phyloP scores from a whole-genome alignment of 2,797 vertebrate genomes.

The Acanthurus lineatus region DNA sequence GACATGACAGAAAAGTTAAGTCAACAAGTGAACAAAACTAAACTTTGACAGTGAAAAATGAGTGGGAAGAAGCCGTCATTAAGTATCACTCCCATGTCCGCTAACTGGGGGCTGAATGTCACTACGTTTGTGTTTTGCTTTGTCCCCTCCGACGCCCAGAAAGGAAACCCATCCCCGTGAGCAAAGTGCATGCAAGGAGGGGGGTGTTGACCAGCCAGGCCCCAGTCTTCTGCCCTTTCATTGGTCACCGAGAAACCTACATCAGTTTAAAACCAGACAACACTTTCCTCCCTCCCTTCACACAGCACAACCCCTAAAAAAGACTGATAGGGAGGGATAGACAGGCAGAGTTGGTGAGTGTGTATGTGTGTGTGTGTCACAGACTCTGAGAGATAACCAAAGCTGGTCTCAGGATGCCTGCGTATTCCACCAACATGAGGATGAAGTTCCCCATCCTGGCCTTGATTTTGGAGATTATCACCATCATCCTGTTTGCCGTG shows the following conservation, averaged over 20 bases:
- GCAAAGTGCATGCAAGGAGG: slow-evolving; percentile 61
- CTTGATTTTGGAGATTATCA: slow-evolving; percentile 87
- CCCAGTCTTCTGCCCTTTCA: slow-evolving; percentile 77
- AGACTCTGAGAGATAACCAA: slow-evolving; percentile 58
- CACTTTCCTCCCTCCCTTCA: slow-evolving; percentile 77
- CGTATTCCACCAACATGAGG: slow-evolving; percentile 92
- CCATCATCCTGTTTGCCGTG: slow-evolving; percentile 90
- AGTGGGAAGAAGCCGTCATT: slow-evolving; percentile 53
- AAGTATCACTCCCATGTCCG: slow-evolving; percentile 41
- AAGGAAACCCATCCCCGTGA: slow-evolving; percentile 78
- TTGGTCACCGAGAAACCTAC: slow-evolving; percentile 75
- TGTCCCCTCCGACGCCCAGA: slow-evolving; percentile 51
- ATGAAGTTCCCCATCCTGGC: slow-evolving; percentile 91
- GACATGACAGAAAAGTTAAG: slow-evolving; percentile 11
- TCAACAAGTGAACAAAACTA: slow-evolving; percentile 23
- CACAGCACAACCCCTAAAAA: slow-evolving; percentile 69
- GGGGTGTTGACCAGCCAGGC: slow-evolving; percentile 74
- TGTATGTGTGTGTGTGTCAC: slow-evolving; percentile 33
- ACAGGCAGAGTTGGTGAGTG: slow-evolving; percentile 22
- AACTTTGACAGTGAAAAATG: slow-evolving; percentile 62
- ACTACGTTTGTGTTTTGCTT: slow-evolving; percentile 68
- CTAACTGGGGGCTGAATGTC: slow-evolving; percentile 39
- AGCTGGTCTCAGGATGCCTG: slow-evolving; percentile 78
- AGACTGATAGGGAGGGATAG: slow-evolving; percentile 40
- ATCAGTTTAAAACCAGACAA: slow-evolving; percentile 79